Percentiles rank a stretch among this genome's conserved stretches.
Conservation (phyloP, 92 coral and sea anemone species). For the Isaurus tuberculatus region DNA sequence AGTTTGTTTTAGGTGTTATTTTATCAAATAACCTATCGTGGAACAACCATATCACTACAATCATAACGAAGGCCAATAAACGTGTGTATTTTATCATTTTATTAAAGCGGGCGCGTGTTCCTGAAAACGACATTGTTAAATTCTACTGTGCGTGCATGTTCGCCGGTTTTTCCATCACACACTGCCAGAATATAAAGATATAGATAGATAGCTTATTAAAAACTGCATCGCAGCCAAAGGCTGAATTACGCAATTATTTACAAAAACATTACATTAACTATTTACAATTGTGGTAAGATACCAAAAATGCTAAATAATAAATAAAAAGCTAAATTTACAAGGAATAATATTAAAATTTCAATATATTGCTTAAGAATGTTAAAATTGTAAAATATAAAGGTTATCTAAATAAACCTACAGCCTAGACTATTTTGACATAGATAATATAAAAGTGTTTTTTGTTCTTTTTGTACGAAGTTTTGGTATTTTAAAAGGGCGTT, state of each 20-base stretch:
- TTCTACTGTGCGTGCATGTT: not conserved
- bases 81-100: too few relatives aligned
- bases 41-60: too few relatives aligned
- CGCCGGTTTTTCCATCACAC: not conserved
- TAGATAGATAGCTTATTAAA: too few relatives aligned
- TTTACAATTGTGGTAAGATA: not conserved
- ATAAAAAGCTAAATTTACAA: too few relatives aligned
- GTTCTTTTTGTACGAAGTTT: too few relatives aligned
- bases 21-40: too few relatives aligned
- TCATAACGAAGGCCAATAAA: too few relatives aligned
- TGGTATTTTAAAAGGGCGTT: not conserved
- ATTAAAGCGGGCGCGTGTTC: not conserved
- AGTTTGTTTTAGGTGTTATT: too few relatives aligned
- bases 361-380: not conserved
- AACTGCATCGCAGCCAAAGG: too few relatives aligned
- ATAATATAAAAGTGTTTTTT: not conserved
- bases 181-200: constrained; percentile 9
- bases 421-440: not conserved
- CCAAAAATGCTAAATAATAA: not conserved
- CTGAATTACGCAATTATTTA: not conserved
- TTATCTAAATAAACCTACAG: not conserved
- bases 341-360: too few relatives aligned
- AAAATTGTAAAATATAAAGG: not conserved
- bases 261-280: not conserved
- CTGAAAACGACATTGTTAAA: not conserved